Evolutionary conservation across 2,888 invertebrate genomes (phyloP).

Genomic region (Polydrusus pterygomalis): DNA sequence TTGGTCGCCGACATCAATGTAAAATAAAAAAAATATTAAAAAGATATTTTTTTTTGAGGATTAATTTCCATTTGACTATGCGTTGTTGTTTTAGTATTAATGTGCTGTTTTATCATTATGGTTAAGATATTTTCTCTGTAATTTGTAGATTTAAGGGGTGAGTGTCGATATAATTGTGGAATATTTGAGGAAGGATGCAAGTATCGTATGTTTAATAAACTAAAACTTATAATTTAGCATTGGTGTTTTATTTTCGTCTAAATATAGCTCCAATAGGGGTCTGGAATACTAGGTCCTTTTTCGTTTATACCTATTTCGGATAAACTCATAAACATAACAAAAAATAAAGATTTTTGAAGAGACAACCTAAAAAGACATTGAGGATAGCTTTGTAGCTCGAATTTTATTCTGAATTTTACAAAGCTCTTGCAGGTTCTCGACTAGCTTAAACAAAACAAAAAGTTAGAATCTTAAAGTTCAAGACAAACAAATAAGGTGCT

Average conservation of each 20-base stretch:
- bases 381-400: too few relatives aligned
- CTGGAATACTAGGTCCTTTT: too few relatives aligned
- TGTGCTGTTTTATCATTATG: conserved; percentile 45
- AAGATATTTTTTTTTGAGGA: conserved; percentile 35
- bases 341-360: too few relatives aligned
- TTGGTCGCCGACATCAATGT: conserved; percentile 91
- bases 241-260: conserved; percentile 20
- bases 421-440: too few relatives aligned
- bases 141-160: conserved; percentile 22
- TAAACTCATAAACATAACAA: too few relatives aligned
- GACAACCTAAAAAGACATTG: too few relatives aligned
- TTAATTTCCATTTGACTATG: conserved; percentile 55
- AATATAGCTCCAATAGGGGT: too few relatives aligned
- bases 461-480: too few relatives aligned
- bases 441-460: too few relatives aligned
- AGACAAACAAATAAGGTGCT: too few relatives aligned
- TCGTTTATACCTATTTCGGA: too few relatives aligned
- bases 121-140: conserved; percentile 24
- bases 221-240: not conserved
- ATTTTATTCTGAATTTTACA: too few relatives aligned
- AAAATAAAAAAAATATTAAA: conserved; percentile 60
- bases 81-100: conserved; percentile 57
- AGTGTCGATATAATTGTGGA: not conserved
- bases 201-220: conserved; percentile 24
- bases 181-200: not conserved